phyloP scores from a whole-genome alignment of 2,797 vertebrate species.

The Danio kyathit region DNA sequence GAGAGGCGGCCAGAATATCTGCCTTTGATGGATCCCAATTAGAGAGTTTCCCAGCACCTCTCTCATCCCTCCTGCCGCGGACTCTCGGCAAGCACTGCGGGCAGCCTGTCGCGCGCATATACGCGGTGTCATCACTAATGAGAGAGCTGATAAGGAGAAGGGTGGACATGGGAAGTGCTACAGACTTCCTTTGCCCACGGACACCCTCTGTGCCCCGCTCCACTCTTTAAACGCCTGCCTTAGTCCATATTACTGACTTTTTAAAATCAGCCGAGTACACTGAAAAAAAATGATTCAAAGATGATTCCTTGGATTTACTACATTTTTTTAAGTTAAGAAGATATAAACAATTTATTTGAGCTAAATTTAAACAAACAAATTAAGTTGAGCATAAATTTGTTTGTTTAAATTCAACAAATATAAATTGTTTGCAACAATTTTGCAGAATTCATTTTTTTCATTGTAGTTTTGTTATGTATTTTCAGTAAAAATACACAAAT shows the following conservation, averaged over 20 bases:
- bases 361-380: no score
- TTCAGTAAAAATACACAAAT: not conserved
- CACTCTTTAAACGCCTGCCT: no score
- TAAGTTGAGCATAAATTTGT: no score
- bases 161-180: slow-evolving; percentile 39
- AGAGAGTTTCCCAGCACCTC: slow-evolving; percentile 59
- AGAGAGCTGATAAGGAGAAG: slow-evolving; percentile 43
- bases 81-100: slow-evolving; percentile 56
- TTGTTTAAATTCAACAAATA: no score
- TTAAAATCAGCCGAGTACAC: not conserved
- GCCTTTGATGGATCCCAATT: slow-evolving; percentile 53
- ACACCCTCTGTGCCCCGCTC: no score
- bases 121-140: slow-evolving; percentile 48
- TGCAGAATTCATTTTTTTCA: no score
- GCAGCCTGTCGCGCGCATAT: slow-evolving; percentile 11
- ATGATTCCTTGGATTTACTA: no score
- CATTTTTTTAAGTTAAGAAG: no score
- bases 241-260: not conserved
- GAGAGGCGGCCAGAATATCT: slow-evolving; percentile 41
- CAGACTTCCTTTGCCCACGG: slow-evolving; percentile 1
- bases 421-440: no score
- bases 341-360: no score
- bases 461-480: not conserved
- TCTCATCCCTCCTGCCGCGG: slow-evolving; percentile 33
- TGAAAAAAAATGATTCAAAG: no score